Base-by-base conservation (phyloP, 2,113 vertebrate species). In the Festucalex cinctus region DNA sequence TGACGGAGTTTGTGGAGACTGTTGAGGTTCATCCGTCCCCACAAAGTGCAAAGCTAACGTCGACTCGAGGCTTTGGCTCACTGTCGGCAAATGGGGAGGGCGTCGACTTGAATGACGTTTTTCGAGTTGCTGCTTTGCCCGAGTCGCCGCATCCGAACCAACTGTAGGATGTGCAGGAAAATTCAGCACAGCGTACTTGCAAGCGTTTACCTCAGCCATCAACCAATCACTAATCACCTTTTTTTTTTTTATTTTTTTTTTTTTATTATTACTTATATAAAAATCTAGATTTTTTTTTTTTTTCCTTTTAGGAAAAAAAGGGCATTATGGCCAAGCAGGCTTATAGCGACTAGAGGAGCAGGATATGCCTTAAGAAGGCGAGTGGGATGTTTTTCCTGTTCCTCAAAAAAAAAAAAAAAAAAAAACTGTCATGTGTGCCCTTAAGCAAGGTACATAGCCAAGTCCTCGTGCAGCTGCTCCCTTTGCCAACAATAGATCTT, bases 331-430 rank as follows among this genome's bases (percentile, higher is more conserved):
- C 69, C 79, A 77, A 71, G 73, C 73, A 80, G 73, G 58, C 76
- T 81, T 76, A 68, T 60, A 80, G 70, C 76, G 71, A 77, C 80
- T 78, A 77, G 84, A 85, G 85, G 80, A 86, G 75, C 83, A 84
- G 81, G 79, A 72, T 84, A 43, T 73, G 84, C 84, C 80, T 85
- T 86, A 86, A 86, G 85, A 83, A 66, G 85, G 75, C 65, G 83
- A 78, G 79, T 64, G 78, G 80, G 78, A 69, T 71, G 81, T 82
- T 83, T 84, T 79, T 79, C 81, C 80, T 84, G 84, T 70, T 86
- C 81, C 86, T 83, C 84, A 46, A 64, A 3, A 49, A 28, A 48
- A 60, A 16, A 19, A 13, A 24, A 22, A 41, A 57, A 17, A 63
- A 26, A 26, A 80, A 78, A 83, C 74, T 76, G 75, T 80, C 68